Conservation (phyloP, 2,888 invertebrate species). For the Onthophagus sagittarius region DNA sequence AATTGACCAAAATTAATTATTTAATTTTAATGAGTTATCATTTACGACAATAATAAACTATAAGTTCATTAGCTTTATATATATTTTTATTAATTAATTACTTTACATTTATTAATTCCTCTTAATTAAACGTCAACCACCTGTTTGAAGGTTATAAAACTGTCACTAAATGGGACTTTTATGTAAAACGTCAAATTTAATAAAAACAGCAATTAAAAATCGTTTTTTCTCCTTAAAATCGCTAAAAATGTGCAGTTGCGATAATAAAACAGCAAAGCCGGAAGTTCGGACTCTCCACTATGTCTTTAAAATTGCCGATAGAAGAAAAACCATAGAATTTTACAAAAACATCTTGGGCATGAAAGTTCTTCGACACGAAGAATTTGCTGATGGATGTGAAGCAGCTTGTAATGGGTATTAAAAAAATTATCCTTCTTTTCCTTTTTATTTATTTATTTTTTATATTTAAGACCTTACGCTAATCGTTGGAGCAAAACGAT, state of each 20-base stretch:
- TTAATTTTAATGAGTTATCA: too few relatives aligned
- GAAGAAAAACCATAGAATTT: conserved; percentile 80
- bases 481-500: conserved; percentile 99
- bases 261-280: background rate
- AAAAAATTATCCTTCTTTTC: conserved; percentile 18
- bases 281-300: conserved; percentile 77
- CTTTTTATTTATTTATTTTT: too few relatives aligned
- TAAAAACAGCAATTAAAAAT: background rate
- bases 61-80: too few relatives aligned
- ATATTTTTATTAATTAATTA: too few relatives aligned
- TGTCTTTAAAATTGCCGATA: conserved; percentile 93
- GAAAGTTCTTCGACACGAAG: conserved; percentile 96
- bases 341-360: conserved; percentile 89
- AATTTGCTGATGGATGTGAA: conserved; percentile 94
- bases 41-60: too few relatives aligned
- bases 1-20: too few relatives aligned
- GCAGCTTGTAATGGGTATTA: conserved; percentile 94
- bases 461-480: conserved; percentile 79
- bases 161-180: background rate
- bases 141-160: background rate
- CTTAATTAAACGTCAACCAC: background rate
- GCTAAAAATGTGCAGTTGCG: background rate
- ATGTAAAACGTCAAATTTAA: background rate
- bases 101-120: too few relatives aligned
- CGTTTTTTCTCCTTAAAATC: background rate